These are phyloP conservation scores for Nibea albiflora DNA, from an alignment of 2,113 vertebrate species.

Conservation along the genomic window DNA sequence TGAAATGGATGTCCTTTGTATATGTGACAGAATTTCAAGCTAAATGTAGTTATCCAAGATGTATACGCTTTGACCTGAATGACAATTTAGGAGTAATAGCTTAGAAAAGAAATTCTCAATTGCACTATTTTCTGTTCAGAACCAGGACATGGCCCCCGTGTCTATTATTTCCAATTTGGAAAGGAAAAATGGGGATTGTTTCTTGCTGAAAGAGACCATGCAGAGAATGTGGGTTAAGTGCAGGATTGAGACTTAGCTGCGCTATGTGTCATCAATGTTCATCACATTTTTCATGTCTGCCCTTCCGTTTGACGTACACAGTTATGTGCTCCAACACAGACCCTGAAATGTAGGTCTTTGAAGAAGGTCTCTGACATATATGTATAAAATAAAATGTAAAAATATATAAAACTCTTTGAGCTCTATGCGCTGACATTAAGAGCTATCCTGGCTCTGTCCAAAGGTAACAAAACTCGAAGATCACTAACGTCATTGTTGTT, in stretches of 20 bases:
- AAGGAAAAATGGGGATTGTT: not conserved
- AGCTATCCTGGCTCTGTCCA: too few species aligned
- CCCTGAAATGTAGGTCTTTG: slow-evolving; percentile 5
- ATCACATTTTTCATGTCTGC: slow-evolving; percentile 27
- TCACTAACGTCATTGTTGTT: too few species aligned
- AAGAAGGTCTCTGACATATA: not conserved
- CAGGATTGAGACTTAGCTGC: not conserved
- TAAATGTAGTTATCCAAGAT: not conserved
- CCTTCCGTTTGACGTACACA: slow-evolving; percentile 17
- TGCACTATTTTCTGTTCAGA: not conserved
- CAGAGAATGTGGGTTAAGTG: not conserved
- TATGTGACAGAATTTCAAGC: not conserved
- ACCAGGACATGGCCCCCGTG: not conserved
- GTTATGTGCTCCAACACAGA: not conserved
- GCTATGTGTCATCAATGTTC: not conserved
- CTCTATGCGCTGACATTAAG: too few species aligned
- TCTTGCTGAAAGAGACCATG: not conserved
- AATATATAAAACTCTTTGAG: not conserved
- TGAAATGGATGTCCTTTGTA: not conserved
- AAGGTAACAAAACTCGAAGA: not conserved
- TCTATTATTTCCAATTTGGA: slow-evolving; percentile 12
- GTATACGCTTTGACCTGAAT: not conserved
- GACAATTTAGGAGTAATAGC: slow-evolving; percentile 4
- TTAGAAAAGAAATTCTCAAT: not conserved
- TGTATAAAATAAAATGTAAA: not conserved